Conservation (phyloP, 2,888 invertebrate genomes). For the Mylabris sibirica region DNA sequence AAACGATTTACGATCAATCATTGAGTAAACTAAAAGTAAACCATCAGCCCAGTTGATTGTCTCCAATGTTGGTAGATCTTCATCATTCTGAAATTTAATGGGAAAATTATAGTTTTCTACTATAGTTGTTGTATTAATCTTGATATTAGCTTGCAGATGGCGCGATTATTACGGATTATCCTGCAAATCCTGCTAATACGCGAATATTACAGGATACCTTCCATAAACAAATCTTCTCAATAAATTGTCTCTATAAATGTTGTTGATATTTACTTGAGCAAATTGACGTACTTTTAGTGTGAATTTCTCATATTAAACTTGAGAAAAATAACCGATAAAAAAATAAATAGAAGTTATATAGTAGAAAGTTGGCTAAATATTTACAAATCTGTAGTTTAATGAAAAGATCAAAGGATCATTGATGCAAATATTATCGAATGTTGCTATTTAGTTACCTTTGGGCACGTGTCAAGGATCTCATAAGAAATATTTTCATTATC, state of each 20-base stretch:
- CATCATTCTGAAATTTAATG: slow-evolving; percentile 67
- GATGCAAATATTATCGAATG: not conserved
- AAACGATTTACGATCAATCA: slow-evolving; percentile 86
- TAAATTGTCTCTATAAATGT: not conserved
- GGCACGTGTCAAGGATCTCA: slow-evolving; percentile 90
- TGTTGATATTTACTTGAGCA: not conserved
- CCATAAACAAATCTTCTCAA: not conserved
- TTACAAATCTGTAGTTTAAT: not conserved
- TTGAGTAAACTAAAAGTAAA: slow-evolving; percentile 86
- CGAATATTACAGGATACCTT: not conserved
- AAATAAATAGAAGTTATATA: not conserved
- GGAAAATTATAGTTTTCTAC: not conserved
- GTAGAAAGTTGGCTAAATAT: not conserved
- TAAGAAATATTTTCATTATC: slow-evolving; percentile 89
- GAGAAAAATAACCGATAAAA: not conserved
- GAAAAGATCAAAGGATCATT: not conserved
- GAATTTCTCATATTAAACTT: not conserved
- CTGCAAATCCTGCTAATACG: slow-evolving; percentile 3
- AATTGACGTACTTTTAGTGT: not conserved
- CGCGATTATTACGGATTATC: not conserved
- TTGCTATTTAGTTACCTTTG: slow-evolving; percentile 68
- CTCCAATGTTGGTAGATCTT: slow-evolving; percentile 74
- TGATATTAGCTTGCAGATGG: not conserved
- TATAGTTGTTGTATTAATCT: not conserved
- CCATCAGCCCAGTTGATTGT: slow-evolving; percentile 91